phyloP scores from a whole-genome alignment of 30 jellyfish, hydroid and myxozoan species.

The Aurelia aurita region DNA sequence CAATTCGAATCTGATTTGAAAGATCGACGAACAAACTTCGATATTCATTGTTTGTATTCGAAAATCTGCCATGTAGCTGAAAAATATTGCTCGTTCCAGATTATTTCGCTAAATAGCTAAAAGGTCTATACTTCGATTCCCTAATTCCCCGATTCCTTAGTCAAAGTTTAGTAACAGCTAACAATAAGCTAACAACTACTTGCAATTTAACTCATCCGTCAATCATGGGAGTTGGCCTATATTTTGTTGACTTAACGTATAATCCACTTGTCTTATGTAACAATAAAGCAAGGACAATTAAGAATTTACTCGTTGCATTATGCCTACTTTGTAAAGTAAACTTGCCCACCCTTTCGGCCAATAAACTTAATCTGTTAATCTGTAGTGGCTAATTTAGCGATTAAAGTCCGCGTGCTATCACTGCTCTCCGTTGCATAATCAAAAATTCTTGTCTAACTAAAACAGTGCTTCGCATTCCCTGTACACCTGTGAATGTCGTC shows the following conservation, averaged over 20 bases:
- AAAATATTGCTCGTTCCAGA: no score
- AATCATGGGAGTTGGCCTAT: constrained; percentile 54
- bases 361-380: constrained; percentile 62
- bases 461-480: not conserved
- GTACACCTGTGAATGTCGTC: constrained; percentile 26
- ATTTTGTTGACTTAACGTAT: constrained; percentile 50
- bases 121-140: no score
- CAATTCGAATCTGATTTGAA: no score
- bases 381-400: constrained; percentile 62
- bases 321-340: constrained; percentile 71
- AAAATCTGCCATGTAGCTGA: no score
- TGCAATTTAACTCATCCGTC: constrained; percentile 17
- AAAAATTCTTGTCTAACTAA: constrained; percentile 22
- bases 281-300: constrained; percentile 51
- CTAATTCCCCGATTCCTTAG: no score
- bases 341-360: constrained; percentile 83
- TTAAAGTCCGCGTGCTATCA: constrained; percentile 60
- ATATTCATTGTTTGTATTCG: no score
- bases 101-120: no score
- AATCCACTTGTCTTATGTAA: constrained; percentile 65
- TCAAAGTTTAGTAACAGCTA: no score
- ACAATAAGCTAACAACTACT: no score
- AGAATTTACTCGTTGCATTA: constrained; percentile 59
- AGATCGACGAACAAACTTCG: no score
- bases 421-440: constrained; percentile 22